Base-by-base conservation (phyloP, 2,113 vertebrate genomes). In the Equus przewalskii region DNA sequence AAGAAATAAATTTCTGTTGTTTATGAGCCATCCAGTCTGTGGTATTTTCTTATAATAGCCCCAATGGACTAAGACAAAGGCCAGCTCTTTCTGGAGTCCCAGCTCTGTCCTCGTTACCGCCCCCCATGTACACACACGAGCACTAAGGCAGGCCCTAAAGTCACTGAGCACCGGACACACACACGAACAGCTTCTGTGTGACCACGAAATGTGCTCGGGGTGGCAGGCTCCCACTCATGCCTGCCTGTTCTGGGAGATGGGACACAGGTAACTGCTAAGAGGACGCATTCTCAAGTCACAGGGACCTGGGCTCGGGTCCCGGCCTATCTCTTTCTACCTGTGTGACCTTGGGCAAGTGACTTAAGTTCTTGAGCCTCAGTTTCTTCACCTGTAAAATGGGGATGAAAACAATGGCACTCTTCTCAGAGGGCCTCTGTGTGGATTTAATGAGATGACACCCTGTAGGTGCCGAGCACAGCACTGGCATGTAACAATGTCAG, bases 91-190 rank as follows among this genome's bases (percentile, higher is more conserved):
- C 44, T 8, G 26, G 33, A 16, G 78, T 18, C 62, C n/a, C 7
- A 12, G 16, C 1, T 0, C 24, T 3, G 7, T 19, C 44, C 62
- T 54, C 24, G 1, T 0, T 0, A 26, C n/a, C 1, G 0, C 19
- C 22, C 62, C 36, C 36, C 36, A 41, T 41, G 36, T 41, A 36
- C 3, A 41, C 36, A 41, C 36, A 41, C 36, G 36, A 41, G 36
- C 36, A 41, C 36, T 41, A 41, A 41, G 36, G 36, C 36, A 41
- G 36, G 36, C 36, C 14, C 12, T 11, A 13, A 60, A 22, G 4
- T 13, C 14, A 10, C 16, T 13, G 2, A 16, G 22, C 36, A 30
- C 36, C 70, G 6, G 51, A 24, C 21, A 7, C 3, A 7, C 1
- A 8, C 0, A 15, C 11, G 36, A 41, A 30, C 5, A 3, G 41